Evolutionary conservation across 2,113 vertebrate species (phyloP), one percentile per base, ranked within the genome.

Genomic region (Platichthys stellatus): DNA sequence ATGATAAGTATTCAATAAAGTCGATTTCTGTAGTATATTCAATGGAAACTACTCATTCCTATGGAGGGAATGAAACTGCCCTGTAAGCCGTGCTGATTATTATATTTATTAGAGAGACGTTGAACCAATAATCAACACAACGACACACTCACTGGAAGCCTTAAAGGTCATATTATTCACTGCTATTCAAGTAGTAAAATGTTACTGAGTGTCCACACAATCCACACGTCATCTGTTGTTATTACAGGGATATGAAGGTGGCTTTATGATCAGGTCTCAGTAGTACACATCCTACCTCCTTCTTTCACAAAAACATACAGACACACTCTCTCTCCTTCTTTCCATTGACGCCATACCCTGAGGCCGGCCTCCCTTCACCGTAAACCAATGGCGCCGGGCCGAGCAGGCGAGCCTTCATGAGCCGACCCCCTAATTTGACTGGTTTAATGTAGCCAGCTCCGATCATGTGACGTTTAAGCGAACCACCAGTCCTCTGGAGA

Each of bases 351-450:
- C 89, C 85, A 83, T 18, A 35, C 14, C 31, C 23, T 0, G 20
- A 64, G 83, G 18, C 86, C 93, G 51, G 87, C 94, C 94, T 88
- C 81, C 65, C 4, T 87, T 69, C 38, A 38, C n/a, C 56, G 20
- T 67, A 14, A 88, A 75, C 96, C 97, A 97, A 97, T 97, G 74
- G 74, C 63, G 62, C 57, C 12, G 67, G 84, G 84, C 74, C 76
- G 82, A 89, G 82, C 93, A 84, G 96, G 91, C 96, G 96, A 98
- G 97, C 97, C 97, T 96, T 96, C 96, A 94, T 91, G 87, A 94
- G 92, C 93, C 92, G 24, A 80, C 69, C 87, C 74, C 90, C 89
- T 80, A 65, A 86, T 78, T 88, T 93, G 86, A 76, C 91, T 90
- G 74, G 75, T 88, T 90, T 90, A 80, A 89, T 85, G 77, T 69